These are phyloP conservation scores for Dicerorhinus sumatrensis DNA, from an alignment of 2,113 vertebrate genomes.

Conservation along the genomic window DNA sequence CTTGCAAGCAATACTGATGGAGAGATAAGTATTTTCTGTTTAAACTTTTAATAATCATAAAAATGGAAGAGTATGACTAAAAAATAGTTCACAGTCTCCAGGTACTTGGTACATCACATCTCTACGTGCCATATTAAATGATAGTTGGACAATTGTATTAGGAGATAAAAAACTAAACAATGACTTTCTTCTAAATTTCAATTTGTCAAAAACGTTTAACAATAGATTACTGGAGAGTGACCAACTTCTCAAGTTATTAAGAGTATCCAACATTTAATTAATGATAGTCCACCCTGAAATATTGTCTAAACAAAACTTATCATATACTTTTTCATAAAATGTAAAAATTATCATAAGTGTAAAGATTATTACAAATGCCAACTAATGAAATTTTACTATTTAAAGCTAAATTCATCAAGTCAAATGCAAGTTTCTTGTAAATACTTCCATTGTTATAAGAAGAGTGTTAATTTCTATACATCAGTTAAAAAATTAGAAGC, in stretches of 20 bases:
- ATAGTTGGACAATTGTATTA: background rate
- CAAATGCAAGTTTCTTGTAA: background rate
- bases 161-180: background rate
- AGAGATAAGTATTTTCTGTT: background rate
- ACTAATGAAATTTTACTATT: background rate
- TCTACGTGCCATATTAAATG: background rate
- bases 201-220: background rate
- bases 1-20: background rate
- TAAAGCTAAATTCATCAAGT: background rate
- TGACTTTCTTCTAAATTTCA: background rate
- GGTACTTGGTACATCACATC: background rate
- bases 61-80: background rate
- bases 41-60: background rate
- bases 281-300: background rate
- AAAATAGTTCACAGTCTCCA: background rate
- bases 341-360: background rate
- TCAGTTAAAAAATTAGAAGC: background rate
- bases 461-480: background rate
- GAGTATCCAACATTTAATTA: background rate
- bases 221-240: background rate
- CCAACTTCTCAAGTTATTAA: background rate
- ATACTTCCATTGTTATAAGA: background rate
- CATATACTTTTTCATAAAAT: background rate
- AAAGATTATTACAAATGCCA: background rate
- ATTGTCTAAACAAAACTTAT: background rate